A percentile compares a stretch with the other conserved stretches of the same genome.
Conservation (phyloP, 2,888 invertebrate species). For the Zygogramma bicolorata region DNA sequence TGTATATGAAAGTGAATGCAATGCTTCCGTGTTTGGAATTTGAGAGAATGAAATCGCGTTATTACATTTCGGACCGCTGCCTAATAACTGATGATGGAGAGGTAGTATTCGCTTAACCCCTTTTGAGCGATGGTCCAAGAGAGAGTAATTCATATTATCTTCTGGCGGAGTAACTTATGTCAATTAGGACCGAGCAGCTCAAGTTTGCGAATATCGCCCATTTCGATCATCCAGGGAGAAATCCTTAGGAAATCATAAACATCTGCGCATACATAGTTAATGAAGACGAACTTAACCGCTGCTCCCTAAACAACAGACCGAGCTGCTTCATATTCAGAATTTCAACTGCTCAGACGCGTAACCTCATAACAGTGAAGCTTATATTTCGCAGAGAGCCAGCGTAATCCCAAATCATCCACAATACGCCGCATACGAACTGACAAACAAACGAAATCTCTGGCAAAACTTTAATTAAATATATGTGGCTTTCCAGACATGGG, state of each 20-base stretch:
- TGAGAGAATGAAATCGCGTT: too few species aligned
- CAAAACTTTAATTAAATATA: constrained; percentile 35
- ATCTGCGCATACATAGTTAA: background rate
- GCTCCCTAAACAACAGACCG: background rate
- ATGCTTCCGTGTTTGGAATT: too few species aligned
- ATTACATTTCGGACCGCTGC: too few species aligned
- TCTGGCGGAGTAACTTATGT: background rate
- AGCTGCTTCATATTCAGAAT: constrained; percentile 11
- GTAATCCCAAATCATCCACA: constrained; percentile 19
- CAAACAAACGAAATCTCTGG: constrained; percentile 29
- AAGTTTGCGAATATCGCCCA: background rate
- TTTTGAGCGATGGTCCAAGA: too few species aligned
- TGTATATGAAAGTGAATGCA: too few species aligned
- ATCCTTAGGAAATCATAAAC: background rate
- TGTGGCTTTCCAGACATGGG: constrained; percentile 23
- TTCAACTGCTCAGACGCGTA: constrained; percentile 22
- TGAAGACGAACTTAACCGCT: constrained; percentile 34
- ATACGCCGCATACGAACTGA: constrained; percentile 14
- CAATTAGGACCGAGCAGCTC: background rate
- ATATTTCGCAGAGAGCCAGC: constrained; percentile 9
- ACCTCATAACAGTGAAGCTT: constrained; percentile 15
- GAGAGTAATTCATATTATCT: too few species aligned
- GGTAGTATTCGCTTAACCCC: too few species aligned
- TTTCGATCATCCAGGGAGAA: background rate
- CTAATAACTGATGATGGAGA: too few species aligned